Conservation (phyloP, 92 coral and sea anemone species). For the Micromussa lordhowensis region DNA sequence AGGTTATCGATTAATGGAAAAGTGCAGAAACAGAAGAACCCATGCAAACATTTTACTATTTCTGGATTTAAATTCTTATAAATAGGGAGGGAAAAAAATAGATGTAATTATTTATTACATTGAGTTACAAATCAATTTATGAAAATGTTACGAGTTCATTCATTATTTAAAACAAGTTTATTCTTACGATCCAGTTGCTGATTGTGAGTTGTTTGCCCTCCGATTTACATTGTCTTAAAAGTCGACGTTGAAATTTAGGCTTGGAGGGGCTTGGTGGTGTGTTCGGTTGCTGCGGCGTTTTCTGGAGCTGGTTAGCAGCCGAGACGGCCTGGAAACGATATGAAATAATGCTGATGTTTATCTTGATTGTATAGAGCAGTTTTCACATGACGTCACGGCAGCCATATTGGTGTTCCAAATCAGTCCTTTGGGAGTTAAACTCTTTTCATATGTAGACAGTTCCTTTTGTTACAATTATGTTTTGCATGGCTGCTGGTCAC, state of each 20-base stretch:
- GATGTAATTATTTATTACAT: too few relatives aligned
- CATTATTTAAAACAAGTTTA: not conserved
- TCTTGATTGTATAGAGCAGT: not conserved
- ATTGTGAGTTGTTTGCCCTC: slow-evolving; percentile 28
- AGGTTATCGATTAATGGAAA: too few relatives aligned
- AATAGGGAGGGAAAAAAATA: too few relatives aligned
- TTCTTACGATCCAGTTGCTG: slow-evolving; percentile 35
- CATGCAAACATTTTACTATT: not conserved
- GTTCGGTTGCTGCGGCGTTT: not conserved
- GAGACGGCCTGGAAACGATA: slow-evolving; percentile 42
- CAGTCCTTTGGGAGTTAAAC: too few relatives aligned
- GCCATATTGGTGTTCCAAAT: too few relatives aligned
- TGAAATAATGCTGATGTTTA: not conserved
- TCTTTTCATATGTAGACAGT: too few relatives aligned
- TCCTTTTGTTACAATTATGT: too few relatives aligned
- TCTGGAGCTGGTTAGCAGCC: slow-evolving; percentile 8
- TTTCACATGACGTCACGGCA: too few relatives aligned
- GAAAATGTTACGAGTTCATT: not conserved
- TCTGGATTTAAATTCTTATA: too few relatives aligned
- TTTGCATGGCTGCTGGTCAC: too few relatives aligned
- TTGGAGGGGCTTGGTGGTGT: not conserved
- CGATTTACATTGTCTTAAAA: slow-evolving; percentile 36
- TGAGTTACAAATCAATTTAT: not conserved
- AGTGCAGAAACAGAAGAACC: not conserved
- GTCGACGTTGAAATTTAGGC: slow-evolving; percentile 2